Evolutionary conservation across 2,797 vertebrate genomes (phyloP).

Genomic region (Lindbergichthys nudifrons): DNA sequence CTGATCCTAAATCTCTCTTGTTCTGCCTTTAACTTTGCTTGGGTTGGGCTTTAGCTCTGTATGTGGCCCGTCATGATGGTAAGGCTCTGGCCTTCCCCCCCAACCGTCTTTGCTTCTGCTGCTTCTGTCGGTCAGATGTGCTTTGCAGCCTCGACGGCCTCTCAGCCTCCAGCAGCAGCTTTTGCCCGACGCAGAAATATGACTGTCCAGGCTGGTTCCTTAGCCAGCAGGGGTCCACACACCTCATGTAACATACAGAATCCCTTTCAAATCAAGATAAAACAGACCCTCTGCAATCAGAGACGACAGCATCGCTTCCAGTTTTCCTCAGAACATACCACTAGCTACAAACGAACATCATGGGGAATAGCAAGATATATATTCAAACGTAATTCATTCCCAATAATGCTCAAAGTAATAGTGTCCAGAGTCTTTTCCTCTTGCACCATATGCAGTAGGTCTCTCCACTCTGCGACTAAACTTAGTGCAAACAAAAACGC

Average conservation of each 20-base stretch:
- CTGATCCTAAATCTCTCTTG: slow-evolving; percentile 66
- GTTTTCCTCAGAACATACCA: too few relatives aligned
- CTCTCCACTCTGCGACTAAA: too few relatives aligned
- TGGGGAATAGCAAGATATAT: too few relatives aligned
- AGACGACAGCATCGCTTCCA: too few relatives aligned
- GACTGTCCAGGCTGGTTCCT: slow-evolving; percentile 39
- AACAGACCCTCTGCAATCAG: slow-evolving; percentile 1
- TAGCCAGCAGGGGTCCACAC: slow-evolving; percentile 67
- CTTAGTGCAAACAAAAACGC: too few relatives aligned
- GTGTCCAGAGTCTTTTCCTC: too few relatives aligned
- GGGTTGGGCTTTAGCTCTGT: slow-evolving; percentile 82
- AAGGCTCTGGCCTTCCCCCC: slow-evolving; percentile 73
- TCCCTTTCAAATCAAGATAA: background rate
- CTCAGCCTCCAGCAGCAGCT: slow-evolving; percentile 43
- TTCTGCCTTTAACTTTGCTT: slow-evolving; percentile 75
- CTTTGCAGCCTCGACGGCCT: slow-evolving; percentile 54
- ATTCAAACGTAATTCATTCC: too few relatives aligned
- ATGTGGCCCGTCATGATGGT: slow-evolving; percentile 87
- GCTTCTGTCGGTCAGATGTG: slow-evolving; percentile 76
- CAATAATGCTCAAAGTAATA: too few relatives aligned
- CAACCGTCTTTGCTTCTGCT: slow-evolving; percentile 64
- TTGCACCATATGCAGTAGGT: too few relatives aligned
- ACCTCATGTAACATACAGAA: background rate
- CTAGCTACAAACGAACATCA: too few relatives aligned
- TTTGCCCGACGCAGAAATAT: slow-evolving; percentile 21